Evolutionary conservation across 2,888 invertebrate genomes (phyloP).

Genomic region (Epistrophe grossulariae): DNA sequence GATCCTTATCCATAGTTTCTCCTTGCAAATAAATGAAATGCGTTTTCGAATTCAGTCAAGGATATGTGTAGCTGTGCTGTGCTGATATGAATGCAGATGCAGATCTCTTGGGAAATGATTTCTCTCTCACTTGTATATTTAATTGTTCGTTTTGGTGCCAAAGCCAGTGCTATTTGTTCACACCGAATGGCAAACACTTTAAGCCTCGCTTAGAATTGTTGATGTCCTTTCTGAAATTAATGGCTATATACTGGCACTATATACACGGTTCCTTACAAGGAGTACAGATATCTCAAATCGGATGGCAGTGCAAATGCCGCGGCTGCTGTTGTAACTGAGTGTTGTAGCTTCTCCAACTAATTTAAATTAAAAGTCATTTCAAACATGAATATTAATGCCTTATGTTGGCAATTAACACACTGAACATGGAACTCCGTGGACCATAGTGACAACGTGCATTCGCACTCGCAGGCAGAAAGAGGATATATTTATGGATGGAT

Average conservation of each 20-base stretch:
- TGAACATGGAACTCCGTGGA: conserved; percentile 42
- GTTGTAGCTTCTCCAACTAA: conserved; percentile 55
- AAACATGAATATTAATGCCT: conserved; percentile 78
- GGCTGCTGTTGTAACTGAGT: conserved; percentile 19
- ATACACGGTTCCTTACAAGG: conserved; percentile 47
- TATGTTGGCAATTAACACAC: conserved; percentile 77
- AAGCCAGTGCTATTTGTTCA: conserved; percentile 64
- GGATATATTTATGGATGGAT: conserved; percentile 73
- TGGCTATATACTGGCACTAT: conserved; percentile 30
- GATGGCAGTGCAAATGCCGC: conserved; percentile 5
- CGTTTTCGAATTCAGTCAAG: conserved; percentile 71
- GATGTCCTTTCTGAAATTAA: conserved; percentile 69
- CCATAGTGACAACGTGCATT: not conserved
- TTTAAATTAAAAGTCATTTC: conserved; percentile 77
- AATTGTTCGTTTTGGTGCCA: conserved; percentile 44
- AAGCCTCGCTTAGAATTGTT: conserved; percentile 3
- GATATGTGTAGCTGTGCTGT: conserved; percentile 47
- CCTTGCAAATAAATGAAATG: conserved; percentile 70
- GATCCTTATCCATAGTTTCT: conserved; percentile 71
- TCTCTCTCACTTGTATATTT: not conserved
- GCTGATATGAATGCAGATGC: conserved; percentile 42
- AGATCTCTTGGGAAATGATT: conserved; percentile 44
- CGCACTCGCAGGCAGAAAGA: conserved; percentile 2
- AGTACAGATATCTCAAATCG: conserved; percentile 20
- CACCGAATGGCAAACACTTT: conserved; percentile 51